Evolutionary conservation across 2,888 invertebrate genomes (phyloP).

Genomic region (Hyppa rectilinea): DNA sequence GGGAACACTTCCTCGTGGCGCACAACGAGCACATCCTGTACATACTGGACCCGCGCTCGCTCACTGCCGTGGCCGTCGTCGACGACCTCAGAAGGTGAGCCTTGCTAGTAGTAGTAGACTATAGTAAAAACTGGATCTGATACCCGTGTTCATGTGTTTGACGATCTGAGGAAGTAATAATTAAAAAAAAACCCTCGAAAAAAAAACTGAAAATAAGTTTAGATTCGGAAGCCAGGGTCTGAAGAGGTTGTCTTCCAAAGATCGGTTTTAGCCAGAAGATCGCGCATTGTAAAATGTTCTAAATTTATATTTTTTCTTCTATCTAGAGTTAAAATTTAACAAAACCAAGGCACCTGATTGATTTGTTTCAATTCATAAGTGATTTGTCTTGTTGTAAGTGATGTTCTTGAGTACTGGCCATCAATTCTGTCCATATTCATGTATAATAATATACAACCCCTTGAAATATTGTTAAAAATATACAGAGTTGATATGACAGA

Average conservation of each 20-base stretch:
- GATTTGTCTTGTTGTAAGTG: background rate
- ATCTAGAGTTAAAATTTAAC: too few relatives aligned
- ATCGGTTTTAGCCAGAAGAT: too few relatives aligned
- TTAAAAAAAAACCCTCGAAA: too few relatives aligned
- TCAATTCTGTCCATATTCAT: background rate
- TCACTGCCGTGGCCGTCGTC: constrained; percentile 92
- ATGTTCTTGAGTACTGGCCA: background rate
- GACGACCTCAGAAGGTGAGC: constrained; percentile 89
- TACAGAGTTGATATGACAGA: too few relatives aligned
- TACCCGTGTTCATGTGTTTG: background rate
- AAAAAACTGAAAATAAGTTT: background rate
- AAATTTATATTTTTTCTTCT: too few relatives aligned
- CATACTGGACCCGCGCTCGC: constrained; percentile 93
- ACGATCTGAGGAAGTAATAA: background rate
- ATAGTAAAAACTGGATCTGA: background rate
- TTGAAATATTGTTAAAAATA: too few relatives aligned
- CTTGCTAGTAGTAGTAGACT: background rate
- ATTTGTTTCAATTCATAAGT: too few relatives aligned
- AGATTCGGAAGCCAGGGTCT: too few relatives aligned
- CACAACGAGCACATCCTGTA: constrained; percentile 93
- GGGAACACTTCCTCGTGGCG: constrained; percentile 93
- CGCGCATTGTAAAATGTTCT: too few relatives aligned
- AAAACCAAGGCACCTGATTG: too few relatives aligned
- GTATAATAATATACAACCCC: too few relatives aligned
- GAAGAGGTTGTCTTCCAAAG: too few relatives aligned